Evolutionary conservation across 1,140 invertebrate species (phyloP).

Genomic region (Trichonephila clavipes): DNA sequence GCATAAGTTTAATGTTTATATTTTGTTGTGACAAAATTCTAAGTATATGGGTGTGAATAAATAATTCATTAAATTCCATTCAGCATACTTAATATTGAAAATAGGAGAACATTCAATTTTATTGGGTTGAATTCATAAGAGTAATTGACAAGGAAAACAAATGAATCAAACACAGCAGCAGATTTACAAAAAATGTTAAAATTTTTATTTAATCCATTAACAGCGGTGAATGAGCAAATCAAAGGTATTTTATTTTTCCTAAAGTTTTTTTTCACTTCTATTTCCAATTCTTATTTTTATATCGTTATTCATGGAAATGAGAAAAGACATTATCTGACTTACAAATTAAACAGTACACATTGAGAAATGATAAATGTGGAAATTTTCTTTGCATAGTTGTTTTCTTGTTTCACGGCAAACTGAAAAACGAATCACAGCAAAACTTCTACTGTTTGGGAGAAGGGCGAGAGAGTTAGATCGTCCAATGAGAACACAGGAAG

Average conservation of each 20-base stretch:
- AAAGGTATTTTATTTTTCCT: constrained; percentile 46
- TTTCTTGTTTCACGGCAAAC: background rate
- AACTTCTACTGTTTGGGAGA: background rate
- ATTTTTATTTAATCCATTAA: constrained; percentile 72
- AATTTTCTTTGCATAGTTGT: constrained; percentile 25
- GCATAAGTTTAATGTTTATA: too few relatives aligned
- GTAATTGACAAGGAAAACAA: too few relatives aligned
- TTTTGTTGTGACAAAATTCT: too few relatives aligned
- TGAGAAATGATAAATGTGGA: background rate
- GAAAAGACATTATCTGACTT: background rate
- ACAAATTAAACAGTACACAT: constrained; percentile 33
- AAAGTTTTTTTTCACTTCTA: constrained; percentile 35
- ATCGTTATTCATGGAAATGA: background rate
- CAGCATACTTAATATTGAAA: too few relatives aligned
- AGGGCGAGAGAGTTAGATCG: background rate
- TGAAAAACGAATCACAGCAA: constrained; percentile 4
- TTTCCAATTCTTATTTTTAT: constrained; percentile 43
- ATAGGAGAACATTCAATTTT: too few relatives aligned
- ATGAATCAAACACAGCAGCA: background rate
- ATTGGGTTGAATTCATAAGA: too few relatives aligned
- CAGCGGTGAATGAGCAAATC: constrained; percentile 74
- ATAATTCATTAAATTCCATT: too few relatives aligned
- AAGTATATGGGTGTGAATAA: too few relatives aligned
- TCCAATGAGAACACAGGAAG: background rate
- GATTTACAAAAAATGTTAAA: constrained; percentile 72